phyloP scores from a whole-genome alignment of 2,888 invertebrate genomes.

The Baccha elongata region DNA sequence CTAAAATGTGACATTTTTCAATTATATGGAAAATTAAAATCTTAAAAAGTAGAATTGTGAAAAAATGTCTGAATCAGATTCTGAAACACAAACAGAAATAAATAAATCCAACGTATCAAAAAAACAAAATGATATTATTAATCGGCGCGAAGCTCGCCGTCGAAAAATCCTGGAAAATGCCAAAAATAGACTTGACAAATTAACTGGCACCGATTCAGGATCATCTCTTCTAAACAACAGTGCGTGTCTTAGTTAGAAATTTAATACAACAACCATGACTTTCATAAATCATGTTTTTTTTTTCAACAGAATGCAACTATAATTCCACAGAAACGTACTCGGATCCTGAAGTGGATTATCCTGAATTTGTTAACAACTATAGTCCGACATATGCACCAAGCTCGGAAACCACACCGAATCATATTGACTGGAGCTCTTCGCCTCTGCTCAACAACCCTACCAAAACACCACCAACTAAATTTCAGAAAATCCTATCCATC shows the following conservation, averaged over 20 bases:
- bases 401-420: conserved; percentile 13
- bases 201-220: conserved; percentile 41
- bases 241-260: conserved; percentile 25
- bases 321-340: conserved; percentile 47
- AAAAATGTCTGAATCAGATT: conserved; percentile 54
- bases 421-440: conserved; percentile 30
- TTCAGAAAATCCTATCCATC: conserved; percentile 37
- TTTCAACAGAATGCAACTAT: conserved; percentile 30
- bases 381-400: conserved; percentile 8
- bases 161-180: conserved; percentile 59
- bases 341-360: conserved; percentile 61
- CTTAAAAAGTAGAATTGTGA: neutral
- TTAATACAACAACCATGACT: neutral
- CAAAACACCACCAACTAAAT: conserved; percentile 32
- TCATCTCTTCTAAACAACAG: conserved; percentile 32
- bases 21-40: conserved; percentile 25
- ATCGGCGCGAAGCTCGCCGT: conserved; percentile 53
- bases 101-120: conserved; percentile 39
- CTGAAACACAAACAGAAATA: conserved; percentile 36
- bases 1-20: conserved; percentile 24
- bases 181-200: conserved; percentile 53
- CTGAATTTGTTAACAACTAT: conserved; percentile 45
- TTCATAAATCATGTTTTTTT: conserved; percentile 4
- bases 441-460: conserved; percentile 23
- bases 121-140: conserved; percentile 53